Conservation (phyloP, 2,888 invertebrate species). For the Tromatobia lineatoria region DNA sequence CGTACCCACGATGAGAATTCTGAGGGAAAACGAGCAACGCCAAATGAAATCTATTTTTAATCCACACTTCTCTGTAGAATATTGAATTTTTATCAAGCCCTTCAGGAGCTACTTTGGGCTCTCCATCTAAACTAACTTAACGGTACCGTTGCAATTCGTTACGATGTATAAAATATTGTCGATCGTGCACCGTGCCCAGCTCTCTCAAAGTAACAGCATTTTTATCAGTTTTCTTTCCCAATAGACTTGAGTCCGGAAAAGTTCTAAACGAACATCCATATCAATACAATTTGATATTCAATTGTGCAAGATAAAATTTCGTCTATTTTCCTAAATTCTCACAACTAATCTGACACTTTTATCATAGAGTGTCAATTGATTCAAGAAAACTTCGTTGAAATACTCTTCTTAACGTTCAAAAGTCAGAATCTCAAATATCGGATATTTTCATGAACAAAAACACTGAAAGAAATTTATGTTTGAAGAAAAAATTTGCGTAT, state of each 20-base stretch:
- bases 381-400: too few species aligned
- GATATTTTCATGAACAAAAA: too few species aligned
- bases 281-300: not conserved
- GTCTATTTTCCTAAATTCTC: not conserved
- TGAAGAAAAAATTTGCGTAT: too few species aligned
- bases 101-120: not conserved
- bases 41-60: constrained; percentile 58
- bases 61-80: constrained; percentile 34
- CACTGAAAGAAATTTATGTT: too few species aligned
- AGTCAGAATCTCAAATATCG: too few species aligned
- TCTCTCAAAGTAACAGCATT: constrained; percentile 29
- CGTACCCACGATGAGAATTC: not conserved
- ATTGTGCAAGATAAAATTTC: not conserved
- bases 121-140: constrained; percentile 18
- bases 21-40: constrained; percentile 20
- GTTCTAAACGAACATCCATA: not conserved
- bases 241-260: not conserved
- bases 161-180: not conserved
- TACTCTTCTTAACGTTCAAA: too few species aligned
- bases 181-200: not conserved
- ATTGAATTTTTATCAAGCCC: constrained; percentile 50
- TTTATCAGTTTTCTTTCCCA: not conserved
- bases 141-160: constrained; percentile 29
- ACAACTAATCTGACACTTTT: not conserved
- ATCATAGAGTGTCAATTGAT: too few species aligned